These are phyloP conservation scores for Trichomalopsis sarcophagae DNA, from an alignment of 1,140 invertebrate species.

Conservation along the genomic window DNA sequence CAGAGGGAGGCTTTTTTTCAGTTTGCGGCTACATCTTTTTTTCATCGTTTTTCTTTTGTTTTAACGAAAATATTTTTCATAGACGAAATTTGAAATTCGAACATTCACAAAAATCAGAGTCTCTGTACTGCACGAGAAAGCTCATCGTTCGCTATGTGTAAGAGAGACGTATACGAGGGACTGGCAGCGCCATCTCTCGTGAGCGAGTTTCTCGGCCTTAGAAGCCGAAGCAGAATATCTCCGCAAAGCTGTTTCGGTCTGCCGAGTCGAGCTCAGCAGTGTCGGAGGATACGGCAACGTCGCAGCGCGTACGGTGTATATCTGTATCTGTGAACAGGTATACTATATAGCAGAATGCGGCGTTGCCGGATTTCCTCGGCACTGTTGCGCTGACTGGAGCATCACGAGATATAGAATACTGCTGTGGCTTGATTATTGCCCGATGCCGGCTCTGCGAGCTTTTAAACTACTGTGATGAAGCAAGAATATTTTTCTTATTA, in stretches of 20 bases:
- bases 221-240: background rate
- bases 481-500: too few relatives aligned
- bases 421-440: background rate
- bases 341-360: background rate
- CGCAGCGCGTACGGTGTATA: background rate
- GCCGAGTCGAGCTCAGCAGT: background rate
- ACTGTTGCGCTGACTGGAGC: background rate
- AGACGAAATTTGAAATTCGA: background rate
- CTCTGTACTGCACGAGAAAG: background rate
- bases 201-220: background rate
- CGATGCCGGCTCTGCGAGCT: background rate
- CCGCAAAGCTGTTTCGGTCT: background rate
- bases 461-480: too few relatives aligned
- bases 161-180: background rate
- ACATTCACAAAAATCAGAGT: background rate
- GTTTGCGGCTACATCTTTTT: background rate
- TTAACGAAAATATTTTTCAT: background rate
- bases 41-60: background rate
- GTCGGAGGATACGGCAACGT: background rate
- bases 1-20: constrained; percentile 70
- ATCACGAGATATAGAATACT: background rate
- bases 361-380: constrained; percentile 23
- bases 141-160: background rate
- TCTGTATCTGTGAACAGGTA: background rate
- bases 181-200: constrained; percentile 44